Percentiles rank a stretch among this genome's conserved stretches.
phyloP scores from a whole-genome alignment of 2,113 vertebrate species.

The Carollia perspicillata region DNA sequence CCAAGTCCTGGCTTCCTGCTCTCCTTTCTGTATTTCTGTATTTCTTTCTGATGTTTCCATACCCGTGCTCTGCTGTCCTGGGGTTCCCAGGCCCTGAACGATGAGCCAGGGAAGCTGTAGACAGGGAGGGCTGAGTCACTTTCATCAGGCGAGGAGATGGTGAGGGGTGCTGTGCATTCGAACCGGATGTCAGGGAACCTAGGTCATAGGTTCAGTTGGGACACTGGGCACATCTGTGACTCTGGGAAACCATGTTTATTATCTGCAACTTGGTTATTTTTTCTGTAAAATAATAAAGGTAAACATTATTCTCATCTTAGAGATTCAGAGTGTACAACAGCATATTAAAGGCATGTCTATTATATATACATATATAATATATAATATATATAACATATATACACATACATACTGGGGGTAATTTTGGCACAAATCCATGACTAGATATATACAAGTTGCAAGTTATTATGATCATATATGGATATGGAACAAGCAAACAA shows the following conservation, averaged over 20 bases:
- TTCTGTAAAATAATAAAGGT: background rate
- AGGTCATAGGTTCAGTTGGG: background rate
- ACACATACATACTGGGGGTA: no score
- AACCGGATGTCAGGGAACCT: background rate
- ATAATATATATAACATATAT: accelerated
- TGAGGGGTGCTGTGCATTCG: background rate
- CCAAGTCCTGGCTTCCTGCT: background rate
- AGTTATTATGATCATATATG: background rate
- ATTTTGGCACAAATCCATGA: background rate
- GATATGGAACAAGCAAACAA: background rate
- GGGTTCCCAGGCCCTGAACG: background rate
- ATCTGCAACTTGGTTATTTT: background rate
- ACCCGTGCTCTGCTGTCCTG: background rate
- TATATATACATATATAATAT: background rate
- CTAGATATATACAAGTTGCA: background rate
- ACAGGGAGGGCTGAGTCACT: background rate
- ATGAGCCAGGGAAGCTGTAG: background rate
- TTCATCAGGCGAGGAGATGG: background rate
- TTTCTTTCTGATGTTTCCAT: background rate
- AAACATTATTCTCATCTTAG: background rate
- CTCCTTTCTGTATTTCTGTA: background rate
- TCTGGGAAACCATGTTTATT: background rate
- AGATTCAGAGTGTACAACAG: background rate
- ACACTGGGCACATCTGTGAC: background rate
- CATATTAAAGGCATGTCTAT: background rate